These are phyloP conservation scores for Xanthostigma xanthostigma DNA, from an alignment of 2,888 invertebrate species.

Conservation along the genomic window DNA sequence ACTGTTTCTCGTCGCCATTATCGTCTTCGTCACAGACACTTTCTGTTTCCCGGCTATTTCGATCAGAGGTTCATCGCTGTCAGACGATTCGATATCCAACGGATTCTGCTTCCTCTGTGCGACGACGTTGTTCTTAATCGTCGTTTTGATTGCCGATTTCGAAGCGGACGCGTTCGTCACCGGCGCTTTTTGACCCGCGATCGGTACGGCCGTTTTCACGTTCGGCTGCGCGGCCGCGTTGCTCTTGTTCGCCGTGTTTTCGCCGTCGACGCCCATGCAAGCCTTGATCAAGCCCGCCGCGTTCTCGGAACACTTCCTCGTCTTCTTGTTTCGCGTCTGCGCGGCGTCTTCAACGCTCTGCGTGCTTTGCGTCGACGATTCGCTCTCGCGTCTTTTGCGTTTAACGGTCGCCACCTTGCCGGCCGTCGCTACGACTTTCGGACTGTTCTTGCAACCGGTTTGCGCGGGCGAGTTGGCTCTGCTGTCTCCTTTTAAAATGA, in stretches of 20 bases:
- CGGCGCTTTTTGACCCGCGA: conserved; percentile 19
- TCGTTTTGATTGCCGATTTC: conserved; percentile 4
- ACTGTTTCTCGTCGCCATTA: conserved; percentile 25
- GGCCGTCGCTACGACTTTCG: conserved; percentile 20
- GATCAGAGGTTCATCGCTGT: conserved; percentile 67
- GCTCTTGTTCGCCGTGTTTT: conserved; percentile 14
- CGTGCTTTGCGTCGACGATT: conserved; percentile 51
- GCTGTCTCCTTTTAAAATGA: conserved; percentile 21
- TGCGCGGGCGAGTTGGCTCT: conserved; percentile 29
- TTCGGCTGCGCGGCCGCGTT: conserved; percentile 19
- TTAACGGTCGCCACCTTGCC: conserved; percentile 36
- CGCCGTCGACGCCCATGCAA: conserved; percentile 34
- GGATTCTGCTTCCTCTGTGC: conserved; percentile 20
- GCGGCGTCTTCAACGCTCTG: conserved; percentile 41
- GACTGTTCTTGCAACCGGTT: conserved; percentile 24
- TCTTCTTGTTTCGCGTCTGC: conserved; percentile 24
- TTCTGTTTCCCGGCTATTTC: conserved; percentile 42
- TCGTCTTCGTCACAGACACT: conserved; percentile 33
- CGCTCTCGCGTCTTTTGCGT: conserved; percentile 65
- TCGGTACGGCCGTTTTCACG: too few species aligned
- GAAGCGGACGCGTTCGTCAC: conserved; percentile 19
- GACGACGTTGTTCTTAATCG: conserved; percentile 4
- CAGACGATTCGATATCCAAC: conserved; percentile 58
- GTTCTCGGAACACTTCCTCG: conserved; percentile 44
- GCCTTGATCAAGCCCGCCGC: conserved; percentile 42